Conservation (phyloP, 2,797 vertebrate species). For the Merluccius polli region DNA sequence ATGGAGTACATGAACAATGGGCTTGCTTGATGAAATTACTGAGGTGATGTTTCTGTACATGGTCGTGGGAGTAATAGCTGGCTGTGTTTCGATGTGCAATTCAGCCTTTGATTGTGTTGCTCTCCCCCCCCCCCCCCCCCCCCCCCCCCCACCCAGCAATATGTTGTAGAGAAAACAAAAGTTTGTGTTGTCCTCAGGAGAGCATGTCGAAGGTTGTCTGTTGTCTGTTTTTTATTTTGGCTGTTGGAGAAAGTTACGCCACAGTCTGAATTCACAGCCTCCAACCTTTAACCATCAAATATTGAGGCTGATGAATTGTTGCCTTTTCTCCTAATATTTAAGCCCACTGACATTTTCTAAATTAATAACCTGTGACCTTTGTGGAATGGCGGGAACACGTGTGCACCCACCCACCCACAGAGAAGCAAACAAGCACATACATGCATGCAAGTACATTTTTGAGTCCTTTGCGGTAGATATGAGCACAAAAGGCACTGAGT, state of each 20-base stretch:
- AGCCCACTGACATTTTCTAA: slow-evolving; percentile 8
- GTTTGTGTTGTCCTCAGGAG: slow-evolving; percentile 11
- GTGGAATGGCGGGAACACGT: not conserved
- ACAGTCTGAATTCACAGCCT: slow-evolving; percentile 3
- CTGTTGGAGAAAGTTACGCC: not conserved
- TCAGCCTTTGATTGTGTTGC: slow-evolving; percentile 25
- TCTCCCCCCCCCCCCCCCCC: too few species aligned
- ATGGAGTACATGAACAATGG: slow-evolving; percentile 55
- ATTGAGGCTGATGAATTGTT: not conserved
- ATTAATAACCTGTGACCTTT: not conserved
- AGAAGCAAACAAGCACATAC: not conserved
- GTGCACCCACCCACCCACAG: not conserved
- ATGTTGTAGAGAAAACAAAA: slow-evolving; percentile 22
- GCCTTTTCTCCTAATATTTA: not conserved
- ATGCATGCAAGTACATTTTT: not conserved
- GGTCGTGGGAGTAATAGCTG: slow-evolving; percentile 41
- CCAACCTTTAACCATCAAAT: not conserved
- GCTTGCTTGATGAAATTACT: slow-evolving; percentile 53
- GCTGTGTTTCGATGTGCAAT: slow-evolving; percentile 37
- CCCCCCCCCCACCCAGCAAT: not conserved
- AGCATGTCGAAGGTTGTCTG: slow-evolving; percentile 4
- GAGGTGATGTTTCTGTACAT: slow-evolving; percentile 42
- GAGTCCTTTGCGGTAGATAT: not conserved
- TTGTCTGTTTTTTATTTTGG: not conserved
- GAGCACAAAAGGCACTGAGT: not conserved